phyloP scores from a whole-genome alignment of 2,797 vertebrate species.

The Gobio occitaniae region DNA sequence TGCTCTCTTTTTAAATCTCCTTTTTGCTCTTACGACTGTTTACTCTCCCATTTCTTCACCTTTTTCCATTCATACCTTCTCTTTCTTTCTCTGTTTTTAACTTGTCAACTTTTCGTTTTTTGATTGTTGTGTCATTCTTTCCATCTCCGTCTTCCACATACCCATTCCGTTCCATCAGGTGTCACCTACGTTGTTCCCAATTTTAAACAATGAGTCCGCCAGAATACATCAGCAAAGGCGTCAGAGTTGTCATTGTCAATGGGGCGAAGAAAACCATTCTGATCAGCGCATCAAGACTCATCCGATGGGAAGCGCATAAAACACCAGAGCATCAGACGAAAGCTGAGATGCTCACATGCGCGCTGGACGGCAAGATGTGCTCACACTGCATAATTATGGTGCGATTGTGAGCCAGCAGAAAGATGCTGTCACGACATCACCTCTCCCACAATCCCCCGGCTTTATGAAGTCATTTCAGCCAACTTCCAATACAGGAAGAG shows the following conservation, averaged over 20 bases:
- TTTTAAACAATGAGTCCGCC: slow-evolving; percentile 22
- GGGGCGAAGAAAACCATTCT: slow-evolving; percentile 33
- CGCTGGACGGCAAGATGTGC: slow-evolving; percentile 74
- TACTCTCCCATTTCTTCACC: slow-evolving; percentile 29
- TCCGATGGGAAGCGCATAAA: slow-evolving; percentile 54
- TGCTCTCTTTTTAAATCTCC: slow-evolving; percentile 57
- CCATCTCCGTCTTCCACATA: slow-evolving; percentile 1
- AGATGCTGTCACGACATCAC: slow-evolving; percentile 68
- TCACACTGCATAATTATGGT: slow-evolving; percentile 80
- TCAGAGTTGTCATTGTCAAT: slow-evolving; percentile 36
- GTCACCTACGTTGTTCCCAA: slow-evolving; percentile 24
- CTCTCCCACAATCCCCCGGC: slow-evolving; percentile 62
- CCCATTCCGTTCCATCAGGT: slow-evolving; percentile 8
- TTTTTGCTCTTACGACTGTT: slow-evolving; percentile 74
- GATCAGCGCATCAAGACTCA: slow-evolving; percentile 39
- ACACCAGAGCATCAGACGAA: slow-evolving; percentile 37
- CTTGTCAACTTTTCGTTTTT: slow-evolving; percentile 3
- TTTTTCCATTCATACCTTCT: slow-evolving; percentile 1
- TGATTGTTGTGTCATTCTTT: slow-evolving; percentile 28
- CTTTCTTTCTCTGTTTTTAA: slow-evolving; percentile 8
- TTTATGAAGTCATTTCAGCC: slow-evolving; percentile 69
- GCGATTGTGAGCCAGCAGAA: slow-evolving; percentile 74
- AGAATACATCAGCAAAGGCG: slow-evolving; percentile 67
- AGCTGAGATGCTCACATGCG: slow-evolving; percentile 77
- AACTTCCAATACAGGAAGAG: slow-evolving; percentile 62